phyloP scores from a whole-genome alignment of 2,797 vertebrate genomes.

The Masticophis lateralis region DNA sequence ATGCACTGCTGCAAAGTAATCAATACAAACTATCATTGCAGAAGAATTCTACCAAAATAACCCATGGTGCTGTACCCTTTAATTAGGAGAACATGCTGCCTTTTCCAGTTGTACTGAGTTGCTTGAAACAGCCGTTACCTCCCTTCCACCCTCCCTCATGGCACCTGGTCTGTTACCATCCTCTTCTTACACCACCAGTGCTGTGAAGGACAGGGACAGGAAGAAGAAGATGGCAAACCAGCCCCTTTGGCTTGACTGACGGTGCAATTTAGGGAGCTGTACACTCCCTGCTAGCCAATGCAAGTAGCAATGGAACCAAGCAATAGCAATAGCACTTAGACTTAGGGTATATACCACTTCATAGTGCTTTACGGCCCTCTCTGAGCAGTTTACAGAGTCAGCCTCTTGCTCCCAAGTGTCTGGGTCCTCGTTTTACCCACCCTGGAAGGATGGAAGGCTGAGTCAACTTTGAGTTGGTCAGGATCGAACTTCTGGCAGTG shows the following conservation, averaged over 20 bases:
- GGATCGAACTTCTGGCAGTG: too few species aligned
- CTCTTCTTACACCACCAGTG: not conserved
- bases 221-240: not conserved
- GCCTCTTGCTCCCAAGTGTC: too few species aligned
- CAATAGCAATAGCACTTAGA: not conserved
- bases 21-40: too few species aligned
- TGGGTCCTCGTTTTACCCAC: too few species aligned
- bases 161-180: not conserved
- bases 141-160: not conserved
- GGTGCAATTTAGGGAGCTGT: not conserved
- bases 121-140: too few species aligned
- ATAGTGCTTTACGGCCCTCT: not conserved
- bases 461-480: too few species aligned
- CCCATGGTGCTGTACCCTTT: too few species aligned
- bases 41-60: not conserved
- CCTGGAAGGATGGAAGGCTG: too few species aligned
- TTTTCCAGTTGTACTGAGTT: too few species aligned
- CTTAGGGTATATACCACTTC: not conserved
- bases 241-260: not conserved
- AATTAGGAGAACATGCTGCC: too few species aligned
- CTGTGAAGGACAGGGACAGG: too few species aligned
- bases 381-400: too few species aligned
- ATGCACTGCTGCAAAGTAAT: not conserved
- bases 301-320: not conserved
- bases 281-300: not conserved